These are phyloP conservation scores for Acanthosepion lycidas DNA, from an alignment of 2,888 invertebrate species.

Conservation along the genomic window DNA sequence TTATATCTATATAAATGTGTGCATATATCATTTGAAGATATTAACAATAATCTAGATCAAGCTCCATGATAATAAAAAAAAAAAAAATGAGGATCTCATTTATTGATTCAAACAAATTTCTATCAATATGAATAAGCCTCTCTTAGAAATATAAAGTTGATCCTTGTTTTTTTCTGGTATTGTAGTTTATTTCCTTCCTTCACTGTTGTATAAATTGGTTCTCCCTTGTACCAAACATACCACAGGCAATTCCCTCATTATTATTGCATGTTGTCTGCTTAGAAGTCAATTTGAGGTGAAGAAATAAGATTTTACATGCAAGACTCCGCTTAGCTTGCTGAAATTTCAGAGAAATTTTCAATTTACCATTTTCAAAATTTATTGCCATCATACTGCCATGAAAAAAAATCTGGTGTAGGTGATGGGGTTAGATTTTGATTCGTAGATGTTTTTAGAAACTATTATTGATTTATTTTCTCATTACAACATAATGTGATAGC, in stretches of 20 bases:
- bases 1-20: neutral
- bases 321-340: neutral
- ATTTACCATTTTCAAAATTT: neutral
- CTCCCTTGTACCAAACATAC: neutral
- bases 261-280: neutral
- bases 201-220: neutral
- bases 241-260: neutral
- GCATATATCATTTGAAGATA: neutral
- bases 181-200: neutral
- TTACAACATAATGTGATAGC: neutral
- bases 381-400: neutral
- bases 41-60: neutral
- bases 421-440: neutral
- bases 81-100: neutral
- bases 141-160: neutral
- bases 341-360: neutral
- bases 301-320: neutral
- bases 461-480: neutral
- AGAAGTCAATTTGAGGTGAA: neutral
- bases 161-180: neutral
- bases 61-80: neutral
- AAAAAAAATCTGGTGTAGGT: neutral
- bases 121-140: neutral
- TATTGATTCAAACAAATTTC: neutral
- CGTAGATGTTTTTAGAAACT: neutral